Evolutionary conservation across 2,797 vertebrate species (phyloP), one percentile per base, ranked within the genome.

Genomic region (Hirundo rustica): DNA sequence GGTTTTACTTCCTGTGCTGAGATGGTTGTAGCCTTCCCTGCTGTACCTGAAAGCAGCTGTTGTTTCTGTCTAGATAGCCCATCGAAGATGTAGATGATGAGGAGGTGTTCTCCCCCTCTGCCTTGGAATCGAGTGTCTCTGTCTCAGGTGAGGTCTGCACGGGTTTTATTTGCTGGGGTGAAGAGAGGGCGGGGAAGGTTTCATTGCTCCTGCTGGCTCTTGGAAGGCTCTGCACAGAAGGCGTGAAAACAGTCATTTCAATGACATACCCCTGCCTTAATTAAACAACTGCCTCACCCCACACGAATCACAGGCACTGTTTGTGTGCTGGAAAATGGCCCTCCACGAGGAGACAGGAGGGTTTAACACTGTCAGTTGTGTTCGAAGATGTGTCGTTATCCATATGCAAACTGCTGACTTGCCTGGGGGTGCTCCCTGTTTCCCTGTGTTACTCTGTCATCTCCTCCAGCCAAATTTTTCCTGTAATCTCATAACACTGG

Each of bases 391-490:
- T 42, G 15, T 47, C 89, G 58, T 66, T 73, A 20, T 38, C 66
- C 38, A 12, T 6, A 17, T 10, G n/a, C 40, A 62, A 51, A 72
- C 53, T 16, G 44, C 66, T 62, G 73, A 58, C 55, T 61, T 64
- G 44, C 53, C 75, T 3, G 2, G 36, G 51, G 36, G 14, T 81
- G 27, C 17, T 89, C 29, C 61, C 20, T 16, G 1, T 76, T 81
- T 94, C 62, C 70, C n/a, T 48, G 11, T 17, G 40, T 57, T 81
- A 30, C 20, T 53, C 64, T 70, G 44, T 48, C n/a, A 26, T 57
- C 51, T 95, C 66, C 54, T 89, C 62, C 89, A 75, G 79, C 62
- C 68, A 83, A 19, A 76, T 66, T 84, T 77, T 44, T 89, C 72
- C 58, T 6, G 0, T 64, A 32, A 67, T 57, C 67, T 74, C 72